Base-by-base conservation (phyloP, 1,140 invertebrate genomes). In the Cyclina sinensis region DNA sequence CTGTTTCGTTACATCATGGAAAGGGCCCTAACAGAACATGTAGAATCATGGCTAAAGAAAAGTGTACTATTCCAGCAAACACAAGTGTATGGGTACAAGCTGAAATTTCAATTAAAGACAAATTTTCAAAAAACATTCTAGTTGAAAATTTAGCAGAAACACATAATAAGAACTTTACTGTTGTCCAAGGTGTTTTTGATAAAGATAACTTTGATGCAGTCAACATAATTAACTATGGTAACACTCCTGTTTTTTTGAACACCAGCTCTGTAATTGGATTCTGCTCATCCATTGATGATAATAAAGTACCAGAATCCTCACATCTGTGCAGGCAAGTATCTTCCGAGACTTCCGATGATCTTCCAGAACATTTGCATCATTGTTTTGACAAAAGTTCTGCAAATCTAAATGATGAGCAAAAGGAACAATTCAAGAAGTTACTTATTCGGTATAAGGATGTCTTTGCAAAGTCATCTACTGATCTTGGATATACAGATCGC, bases 161-260 rank as follows among this genome's bases (percentile, higher is more conserved):
- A 57, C 18, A 57, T 57, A 57, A 57, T 57, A 57, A 57, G 51
- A 57, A 57, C 18, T 57, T 57, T 18, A 57, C 51, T 57, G 51
- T 57, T 57, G 51, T 57, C 51, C 18, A 57, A 57, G 51, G 51
- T 11, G 51, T 57, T 57, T 57, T 57, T 18, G 18, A 18, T 57
- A 57, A 57, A 57, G 18, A 21, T 18, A 57, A 57, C 18, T 57
- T 18, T 57, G 51, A 57, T 57, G 51, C 51, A 57, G 46, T 48
- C 18, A 48, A 57, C 18, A 18, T 57, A 11, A 57, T 57, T 11
- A 57, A 57, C 51, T 57, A 11, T 57, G 5, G 51, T 57, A 21
- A 57, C 51, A 57, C 51, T 57, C 51, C 51, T 57, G 5, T 57
- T 57, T 4, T 57, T 57, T 57, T 57, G 51, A 57, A 57, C 3